Percentiles rank a stretch among this genome's conserved stretches.
phyloP scores from a whole-genome alignment of 2,113 vertebrate species.

The Hippocampus comes region DNA sequence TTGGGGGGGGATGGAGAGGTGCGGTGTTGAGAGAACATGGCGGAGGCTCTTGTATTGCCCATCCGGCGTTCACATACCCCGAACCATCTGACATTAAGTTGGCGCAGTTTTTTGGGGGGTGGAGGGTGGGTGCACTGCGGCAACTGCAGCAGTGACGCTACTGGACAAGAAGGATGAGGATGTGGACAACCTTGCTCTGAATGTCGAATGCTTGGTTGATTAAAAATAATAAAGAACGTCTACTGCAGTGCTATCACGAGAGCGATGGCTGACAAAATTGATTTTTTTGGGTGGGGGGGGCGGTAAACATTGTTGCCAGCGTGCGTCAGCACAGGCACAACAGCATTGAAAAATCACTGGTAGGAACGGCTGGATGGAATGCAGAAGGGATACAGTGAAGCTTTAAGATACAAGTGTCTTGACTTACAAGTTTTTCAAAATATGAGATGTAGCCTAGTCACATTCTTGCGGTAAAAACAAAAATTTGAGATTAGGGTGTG shows the following conservation, averaged over 20 bases:
- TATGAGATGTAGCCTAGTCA: not conserved
- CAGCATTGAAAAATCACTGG: not conserved
- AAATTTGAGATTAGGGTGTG: not conserved
- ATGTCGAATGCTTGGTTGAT: not conserved
- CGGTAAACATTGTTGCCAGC: not conserved
- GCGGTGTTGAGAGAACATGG: conserved; percentile 56
- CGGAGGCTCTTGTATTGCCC: conserved; percentile 34
- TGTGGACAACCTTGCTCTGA: not conserved
- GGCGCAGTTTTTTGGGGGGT: not conserved
- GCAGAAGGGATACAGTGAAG: not conserved
- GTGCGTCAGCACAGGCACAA: not conserved
- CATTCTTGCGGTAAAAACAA: not conserved
- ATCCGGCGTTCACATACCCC: not conserved
- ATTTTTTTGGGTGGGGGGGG: not conserved
- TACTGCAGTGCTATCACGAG: not conserved
- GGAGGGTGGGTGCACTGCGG: conserved; percentile 44
- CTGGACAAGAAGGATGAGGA: conserved; percentile 1
- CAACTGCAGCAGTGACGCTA: conserved; percentile 33
- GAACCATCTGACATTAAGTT: conserved; percentile 33
- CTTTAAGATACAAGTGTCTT: not conserved
- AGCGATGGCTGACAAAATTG: not conserved
- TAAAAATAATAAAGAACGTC: not conserved
- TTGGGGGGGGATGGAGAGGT: conserved; percentile 21
- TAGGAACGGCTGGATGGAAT: not conserved
- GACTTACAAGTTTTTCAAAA: not conserved